phyloP scores from a whole-genome alignment of 2,797 vertebrate species.

The Pitangus sulphuratus region DNA sequence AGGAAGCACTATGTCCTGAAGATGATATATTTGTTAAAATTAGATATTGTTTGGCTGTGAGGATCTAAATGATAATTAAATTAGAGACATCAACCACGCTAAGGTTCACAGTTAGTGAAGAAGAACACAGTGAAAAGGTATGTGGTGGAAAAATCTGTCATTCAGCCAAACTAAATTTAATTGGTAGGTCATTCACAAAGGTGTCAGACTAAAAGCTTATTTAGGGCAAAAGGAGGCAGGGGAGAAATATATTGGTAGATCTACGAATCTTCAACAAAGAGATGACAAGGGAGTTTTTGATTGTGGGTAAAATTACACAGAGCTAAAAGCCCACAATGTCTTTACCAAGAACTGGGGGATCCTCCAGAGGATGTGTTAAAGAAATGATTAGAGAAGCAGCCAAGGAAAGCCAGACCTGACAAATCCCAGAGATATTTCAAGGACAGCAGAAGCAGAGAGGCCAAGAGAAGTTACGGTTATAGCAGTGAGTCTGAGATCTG shows the following conservation, averaged over 20 bases:
- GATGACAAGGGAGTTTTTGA: neutral
- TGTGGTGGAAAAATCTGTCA: neutral
- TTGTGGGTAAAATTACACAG: neutral
- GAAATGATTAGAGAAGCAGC: neutral
- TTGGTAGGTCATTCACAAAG: neutral
- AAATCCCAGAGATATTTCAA: slow-evolving; percentile 29
- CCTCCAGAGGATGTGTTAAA: slow-evolving; percentile 1
- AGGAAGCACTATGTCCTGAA: neutral
- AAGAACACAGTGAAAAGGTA: neutral
- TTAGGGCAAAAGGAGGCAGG: neutral
- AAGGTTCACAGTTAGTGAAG: neutral
- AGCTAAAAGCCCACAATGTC: neutral
- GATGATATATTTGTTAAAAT: neutral
- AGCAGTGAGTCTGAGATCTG: slow-evolving; percentile 48
- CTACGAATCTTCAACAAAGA: neutral
- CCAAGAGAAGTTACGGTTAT: slow-evolving; percentile 39
- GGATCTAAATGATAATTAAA: neutral
- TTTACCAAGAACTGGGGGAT: neutral
- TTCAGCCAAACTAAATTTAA: neutral
- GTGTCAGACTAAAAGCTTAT: neutral
- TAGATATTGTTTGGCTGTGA: neutral
- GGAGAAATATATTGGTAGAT: neutral
- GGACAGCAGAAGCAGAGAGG: neutral
- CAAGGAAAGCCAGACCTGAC: neutral
- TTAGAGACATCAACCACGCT: neutral